phyloP scores from a whole-genome alignment of 2,888 invertebrate species.

The Campopleginae sp. region DNA sequence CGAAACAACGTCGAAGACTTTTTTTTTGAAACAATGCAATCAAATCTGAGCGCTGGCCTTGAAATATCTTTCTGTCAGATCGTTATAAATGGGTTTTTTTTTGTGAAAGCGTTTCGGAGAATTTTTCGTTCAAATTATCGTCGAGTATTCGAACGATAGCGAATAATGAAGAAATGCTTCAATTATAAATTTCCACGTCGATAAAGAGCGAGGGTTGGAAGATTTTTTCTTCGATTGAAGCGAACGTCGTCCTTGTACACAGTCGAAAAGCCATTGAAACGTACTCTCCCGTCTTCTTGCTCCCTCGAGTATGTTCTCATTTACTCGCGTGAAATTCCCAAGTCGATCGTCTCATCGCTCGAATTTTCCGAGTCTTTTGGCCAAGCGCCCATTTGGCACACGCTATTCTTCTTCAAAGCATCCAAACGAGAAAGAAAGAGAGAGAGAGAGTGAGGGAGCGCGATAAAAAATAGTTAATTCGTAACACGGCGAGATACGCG shows the following conservation, averaged over 20 bases:
- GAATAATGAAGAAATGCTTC: background rate
- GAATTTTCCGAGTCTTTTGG: slow-evolving; percentile 50
- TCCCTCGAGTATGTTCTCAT: slow-evolving; percentile 8
- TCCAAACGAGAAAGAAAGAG: background rate
- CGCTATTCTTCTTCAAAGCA: background rate
- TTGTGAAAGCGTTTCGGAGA: background rate
- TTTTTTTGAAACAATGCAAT: background rate
- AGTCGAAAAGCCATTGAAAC: slow-evolving; percentile 22
- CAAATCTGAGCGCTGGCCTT: background rate
- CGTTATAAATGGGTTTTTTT: background rate
- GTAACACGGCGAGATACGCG: slow-evolving; percentile 1
- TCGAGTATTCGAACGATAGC: background rate
- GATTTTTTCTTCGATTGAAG: background rate
- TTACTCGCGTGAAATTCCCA: slow-evolving; percentile 23
- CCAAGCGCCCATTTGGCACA: slow-evolving; percentile 63
- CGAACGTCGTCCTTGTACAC: slow-evolving; percentile 22
- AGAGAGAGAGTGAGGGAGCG: too few relatives aligned
- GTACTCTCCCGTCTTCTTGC: background rate
- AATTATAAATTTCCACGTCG: slow-evolving; percentile 1
- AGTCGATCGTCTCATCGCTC: slow-evolving; percentile 41
- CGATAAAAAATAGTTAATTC: slow-evolving; percentile 22
- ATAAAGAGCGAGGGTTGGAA: background rate
- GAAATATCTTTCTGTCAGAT: background rate
- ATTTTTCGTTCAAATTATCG: background rate
- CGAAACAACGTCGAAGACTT: background rate